Conservation (phyloP, 2,797 vertebrate species). For the Tachyglossus aculeatus region DNA sequence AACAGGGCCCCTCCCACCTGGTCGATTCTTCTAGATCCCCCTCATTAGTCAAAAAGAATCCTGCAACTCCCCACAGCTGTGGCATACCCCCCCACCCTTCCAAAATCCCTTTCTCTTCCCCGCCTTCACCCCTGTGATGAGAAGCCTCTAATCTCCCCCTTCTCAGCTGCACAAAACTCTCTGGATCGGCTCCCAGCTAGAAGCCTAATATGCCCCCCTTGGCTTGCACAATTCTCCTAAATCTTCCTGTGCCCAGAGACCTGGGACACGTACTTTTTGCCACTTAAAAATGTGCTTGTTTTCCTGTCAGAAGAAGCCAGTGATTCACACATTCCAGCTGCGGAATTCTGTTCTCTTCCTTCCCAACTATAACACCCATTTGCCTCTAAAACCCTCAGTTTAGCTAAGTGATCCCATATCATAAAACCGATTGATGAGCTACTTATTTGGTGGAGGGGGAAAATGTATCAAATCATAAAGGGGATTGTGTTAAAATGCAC, state of each 20-base stretch:
- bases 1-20: neutral
- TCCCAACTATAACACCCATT: neutral
- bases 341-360: neutral
- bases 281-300: neutral
- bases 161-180: neutral
- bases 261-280: neutral
- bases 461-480: too few species aligned
- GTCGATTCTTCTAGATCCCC: constrained; percentile 5
- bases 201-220: neutral
- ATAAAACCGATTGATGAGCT: too few species aligned
- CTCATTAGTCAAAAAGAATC: constrained; percentile 17
- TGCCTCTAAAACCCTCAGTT: neutral
- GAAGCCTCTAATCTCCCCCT: neutral
- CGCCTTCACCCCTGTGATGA: neutral
- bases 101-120: neutral
- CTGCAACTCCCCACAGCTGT: constrained; percentile 11
- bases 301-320: neutral
- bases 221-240: neutral
- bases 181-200: neutral
- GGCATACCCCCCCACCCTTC: neutral
- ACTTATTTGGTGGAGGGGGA: too few species aligned
- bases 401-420: neutral
- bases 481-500: too few species aligned
- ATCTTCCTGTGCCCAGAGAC: neutral
- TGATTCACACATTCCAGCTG: neutral